Percentiles rank a stretch among this genome's conserved stretches.
Conservation (phyloP, 2,797 vertebrate genomes). For the Pempheris klunzingeri region DNA sequence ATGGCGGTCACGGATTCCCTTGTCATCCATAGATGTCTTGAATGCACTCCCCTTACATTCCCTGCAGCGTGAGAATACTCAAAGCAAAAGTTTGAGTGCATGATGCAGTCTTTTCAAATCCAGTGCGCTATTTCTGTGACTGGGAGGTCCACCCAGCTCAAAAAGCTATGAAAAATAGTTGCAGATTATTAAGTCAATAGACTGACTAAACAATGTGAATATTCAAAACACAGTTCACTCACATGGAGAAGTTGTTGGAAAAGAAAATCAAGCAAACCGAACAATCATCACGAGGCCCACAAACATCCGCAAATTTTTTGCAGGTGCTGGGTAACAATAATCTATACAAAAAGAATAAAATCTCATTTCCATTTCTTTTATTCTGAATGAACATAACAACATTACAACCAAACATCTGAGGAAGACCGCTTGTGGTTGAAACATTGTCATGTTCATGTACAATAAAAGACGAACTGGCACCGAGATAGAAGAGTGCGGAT, state of each 20-base stretch:
- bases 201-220: conserved; percentile 3
- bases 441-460: not conserved
- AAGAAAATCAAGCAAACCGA: conserved; percentile 18
- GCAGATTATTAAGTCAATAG: not conserved
- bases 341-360: not conserved
- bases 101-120: too few species aligned
- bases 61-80: too few species aligned
- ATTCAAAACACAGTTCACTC: conserved; percentile 18
- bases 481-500: not conserved
- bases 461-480: not conserved
- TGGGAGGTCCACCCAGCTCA: too few species aligned
- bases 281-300: not conserved
- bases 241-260: not conserved
- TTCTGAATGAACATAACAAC: not conserved
- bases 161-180: too few species aligned
- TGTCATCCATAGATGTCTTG: too few species aligned
- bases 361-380: not conserved
- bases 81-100: too few species aligned
- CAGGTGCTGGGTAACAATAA: not conserved
- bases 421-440: not conserved
- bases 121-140: too few species aligned
- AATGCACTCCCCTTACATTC: too few species aligned
- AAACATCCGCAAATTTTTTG: not conserved
- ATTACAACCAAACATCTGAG: not conserved
- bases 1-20: too few species aligned